Percentiles rank a stretch among this genome's conserved stretches.
These are phyloP conservation scores for Gallinago solitaria DNA, from an alignment of 2,797 vertebrate genomes.

Conservation along the genomic window DNA sequence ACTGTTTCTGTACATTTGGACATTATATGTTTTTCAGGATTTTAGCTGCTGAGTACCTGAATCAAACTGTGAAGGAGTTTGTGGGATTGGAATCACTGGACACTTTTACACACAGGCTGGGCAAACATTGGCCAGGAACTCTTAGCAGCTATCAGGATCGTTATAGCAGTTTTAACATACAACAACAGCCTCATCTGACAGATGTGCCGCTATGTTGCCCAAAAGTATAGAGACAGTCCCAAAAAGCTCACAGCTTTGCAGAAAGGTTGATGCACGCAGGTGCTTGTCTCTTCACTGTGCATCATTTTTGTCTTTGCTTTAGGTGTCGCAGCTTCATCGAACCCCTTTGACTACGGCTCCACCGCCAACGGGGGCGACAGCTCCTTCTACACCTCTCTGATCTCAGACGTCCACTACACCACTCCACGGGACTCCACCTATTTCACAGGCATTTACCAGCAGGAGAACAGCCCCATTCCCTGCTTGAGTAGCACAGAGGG, in stretches of 20 bases:
- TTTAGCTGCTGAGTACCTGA: neutral
- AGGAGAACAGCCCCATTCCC: constrained; percentile 68
- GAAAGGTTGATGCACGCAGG: neutral
- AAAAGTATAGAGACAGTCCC: neutral
- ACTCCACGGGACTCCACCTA: constrained; percentile 83
- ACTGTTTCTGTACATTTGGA: neutral
- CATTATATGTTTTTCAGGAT: neutral
- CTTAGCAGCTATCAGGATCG: neutral
- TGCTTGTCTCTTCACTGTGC: neutral
- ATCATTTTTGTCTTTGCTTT: constrained; percentile 37
- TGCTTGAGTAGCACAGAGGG: constrained; percentile 72
- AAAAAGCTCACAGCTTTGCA: neutral
- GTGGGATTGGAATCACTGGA: neutral
- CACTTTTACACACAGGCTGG: neutral
- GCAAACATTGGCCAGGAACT: neutral
- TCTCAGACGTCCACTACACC: constrained; percentile 84
- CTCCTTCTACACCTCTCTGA: constrained; percentile 92
- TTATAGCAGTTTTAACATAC: neutral
- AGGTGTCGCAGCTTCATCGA: constrained; percentile 79
- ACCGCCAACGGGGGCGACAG: constrained; percentile 79
- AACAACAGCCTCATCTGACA: neutral
- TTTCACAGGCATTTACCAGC: constrained; percentile 84
- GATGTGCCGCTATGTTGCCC: neutral
- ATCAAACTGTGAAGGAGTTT: neutral
- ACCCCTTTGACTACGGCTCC: constrained; percentile 73